phyloP scores from a whole-genome alignment of 2,888 invertebrate species.

The Cheiracanthium punctorium region DNA sequence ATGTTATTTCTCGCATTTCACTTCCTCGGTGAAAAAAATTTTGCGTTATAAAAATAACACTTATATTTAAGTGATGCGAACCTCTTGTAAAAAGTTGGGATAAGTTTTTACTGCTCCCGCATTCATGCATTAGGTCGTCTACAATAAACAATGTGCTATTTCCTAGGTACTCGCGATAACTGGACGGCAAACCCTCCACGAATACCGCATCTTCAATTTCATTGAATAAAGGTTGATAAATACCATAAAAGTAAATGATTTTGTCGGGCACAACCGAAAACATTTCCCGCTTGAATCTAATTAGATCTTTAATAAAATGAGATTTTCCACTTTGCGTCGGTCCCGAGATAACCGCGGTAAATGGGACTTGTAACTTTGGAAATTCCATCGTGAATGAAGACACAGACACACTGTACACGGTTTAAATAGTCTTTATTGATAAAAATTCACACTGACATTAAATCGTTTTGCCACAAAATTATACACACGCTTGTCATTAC shows the following conservation, averaged over 20 bases:
- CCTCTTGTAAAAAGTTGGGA: neutral
- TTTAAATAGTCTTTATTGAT: neutral
- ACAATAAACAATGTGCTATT: neutral
- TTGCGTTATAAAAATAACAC: constrained; percentile 30
- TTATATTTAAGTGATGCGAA: constrained; percentile 18
- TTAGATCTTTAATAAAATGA: neutral
- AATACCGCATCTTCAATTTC: neutral
- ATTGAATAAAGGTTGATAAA: neutral
- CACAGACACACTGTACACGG: no score
- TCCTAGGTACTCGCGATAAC: neutral
- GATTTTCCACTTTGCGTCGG: neutral
- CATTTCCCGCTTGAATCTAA: neutral
- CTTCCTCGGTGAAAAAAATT: no score
- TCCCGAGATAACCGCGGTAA: neutral
- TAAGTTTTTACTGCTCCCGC: neutral
- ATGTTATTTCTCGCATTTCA: constrained; percentile 27
- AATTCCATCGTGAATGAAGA: constrained; percentile 6
- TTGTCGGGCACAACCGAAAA: neutral
- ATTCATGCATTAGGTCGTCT: neutral
- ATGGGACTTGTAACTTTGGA: neutral
- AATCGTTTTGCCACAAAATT: constrained; percentile 8
- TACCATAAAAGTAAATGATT: constrained; percentile 3
- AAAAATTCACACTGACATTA: neutral
- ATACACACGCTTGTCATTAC: neutral
- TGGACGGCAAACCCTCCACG: neutral